These are phyloP conservation scores for Branchellion lobata DNA, from an alignment of 2,888 invertebrate genomes.

Conservation along the genomic window DNA sequence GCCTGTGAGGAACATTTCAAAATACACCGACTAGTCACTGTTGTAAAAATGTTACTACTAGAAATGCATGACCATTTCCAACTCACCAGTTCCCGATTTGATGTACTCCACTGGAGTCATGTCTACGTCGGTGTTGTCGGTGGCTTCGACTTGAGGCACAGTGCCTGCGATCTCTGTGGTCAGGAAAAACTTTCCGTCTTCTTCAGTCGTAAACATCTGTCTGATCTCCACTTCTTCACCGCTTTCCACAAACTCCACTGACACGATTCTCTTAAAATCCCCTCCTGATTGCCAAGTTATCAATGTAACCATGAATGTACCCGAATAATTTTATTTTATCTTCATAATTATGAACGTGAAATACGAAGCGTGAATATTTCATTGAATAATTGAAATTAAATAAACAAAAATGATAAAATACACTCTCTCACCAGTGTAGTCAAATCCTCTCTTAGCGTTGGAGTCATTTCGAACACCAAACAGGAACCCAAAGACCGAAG, in stretches of 20 bases:
- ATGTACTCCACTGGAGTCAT: not conserved
- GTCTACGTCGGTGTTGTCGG: not conserved
- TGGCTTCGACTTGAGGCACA: not conserved
- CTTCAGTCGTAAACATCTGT: not conserved
- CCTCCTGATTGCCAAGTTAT: too few relatives aligned
- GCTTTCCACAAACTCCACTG: not conserved
- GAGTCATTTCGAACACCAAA: constrained; percentile 79
- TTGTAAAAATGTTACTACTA: not conserved
- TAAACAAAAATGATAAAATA: not conserved
- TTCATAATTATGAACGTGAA: too few relatives aligned
- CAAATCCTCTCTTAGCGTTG: constrained; percentile 82
- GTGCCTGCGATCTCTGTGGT: not conserved
- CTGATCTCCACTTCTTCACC: not conserved
- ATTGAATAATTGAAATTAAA: not conserved
- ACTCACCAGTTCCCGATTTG: not conserved
- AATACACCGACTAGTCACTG: not conserved
- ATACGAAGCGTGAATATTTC: too few relatives aligned
- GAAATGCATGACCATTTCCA: not conserved
- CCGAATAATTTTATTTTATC: too few relatives aligned
- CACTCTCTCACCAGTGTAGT: constrained; percentile 64
- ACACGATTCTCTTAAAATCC: not conserved
- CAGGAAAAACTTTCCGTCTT: not conserved
- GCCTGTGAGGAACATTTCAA: not conserved
- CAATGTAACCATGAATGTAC: too few relatives aligned
- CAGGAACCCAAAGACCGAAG: constrained; percentile 85